Base-by-base conservation (phyloP, 1,140 invertebrate genomes). In the Lineus longissimus region DNA sequence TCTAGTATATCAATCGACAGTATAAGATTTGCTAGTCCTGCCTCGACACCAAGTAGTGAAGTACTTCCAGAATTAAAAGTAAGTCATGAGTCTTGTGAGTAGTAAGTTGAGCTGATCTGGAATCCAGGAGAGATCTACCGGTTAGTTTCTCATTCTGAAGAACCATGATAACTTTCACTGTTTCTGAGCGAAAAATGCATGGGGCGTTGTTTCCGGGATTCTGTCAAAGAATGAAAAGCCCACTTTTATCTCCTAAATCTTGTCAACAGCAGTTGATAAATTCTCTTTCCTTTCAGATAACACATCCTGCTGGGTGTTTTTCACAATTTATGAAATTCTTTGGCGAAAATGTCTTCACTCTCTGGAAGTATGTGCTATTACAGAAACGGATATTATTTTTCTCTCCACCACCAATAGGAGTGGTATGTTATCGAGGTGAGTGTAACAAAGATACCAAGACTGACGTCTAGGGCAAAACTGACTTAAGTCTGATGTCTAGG, bases 271-370 rank as follows among this genome's bases (percentile, higher is more conserved):
- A n/a, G 25, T 51, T n/a, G 25, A 7, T 51, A 51, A 51, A 23
- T 6, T 61, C n/a, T 59, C 55, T 65, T 67, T 45, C 30, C 41
- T 68, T 73, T 30, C 70, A 82, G 81, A 79, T 82, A 29, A 82
- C 78, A 15, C 81, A 83, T 61, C 81, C 81, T 45, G 80, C 77
- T 51, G 80, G 79, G 31, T 82, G 81, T 62, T 82, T 82, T 64
- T 76, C 75, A 25, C 80, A 82, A 65, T 83, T 83, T 66, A 73
- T 83, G 43, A 79, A 82, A 55, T 83, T 82, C 66, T 83, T 83
- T 71, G 76, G 79, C 15, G 75, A 78, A 55, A 72, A 79, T 36
- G 75, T 82, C 25, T 83, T 83, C 70, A 70, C 76, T 11, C 67
- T 83, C 30, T 83, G 82, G 82, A 83, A 82, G 65, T 77, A 77